These are phyloP conservation scores for Diachasmimorpha longicaudata DNA, from an alignment of 1,140 invertebrate genomes.

Conservation along the genomic window DNA sequence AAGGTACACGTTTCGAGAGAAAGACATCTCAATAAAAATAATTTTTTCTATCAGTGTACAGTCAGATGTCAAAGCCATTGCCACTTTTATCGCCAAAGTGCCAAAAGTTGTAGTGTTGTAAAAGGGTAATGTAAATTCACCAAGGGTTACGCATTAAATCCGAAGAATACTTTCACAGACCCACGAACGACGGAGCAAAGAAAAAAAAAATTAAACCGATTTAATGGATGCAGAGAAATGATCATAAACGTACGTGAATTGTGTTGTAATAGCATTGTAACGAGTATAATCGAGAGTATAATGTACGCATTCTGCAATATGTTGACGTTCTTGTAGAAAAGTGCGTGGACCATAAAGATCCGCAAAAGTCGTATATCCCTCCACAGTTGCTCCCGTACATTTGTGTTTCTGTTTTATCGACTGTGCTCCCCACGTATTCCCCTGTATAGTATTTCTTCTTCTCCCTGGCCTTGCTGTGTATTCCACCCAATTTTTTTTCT, in stretches of 20 bases:
- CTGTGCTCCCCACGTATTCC: neutral
- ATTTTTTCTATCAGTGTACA: no score
- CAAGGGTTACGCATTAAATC: neutral
- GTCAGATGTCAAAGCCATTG: no score
- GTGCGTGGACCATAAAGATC: neutral
- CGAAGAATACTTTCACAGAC: neutral
- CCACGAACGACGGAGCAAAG: neutral
- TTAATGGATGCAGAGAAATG: neutral
- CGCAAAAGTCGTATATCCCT: neutral
- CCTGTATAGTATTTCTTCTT: neutral
- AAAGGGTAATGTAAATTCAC: neutral
- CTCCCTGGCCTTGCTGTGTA: neutral
- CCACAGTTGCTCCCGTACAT: neutral
- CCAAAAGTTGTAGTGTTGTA: no score
- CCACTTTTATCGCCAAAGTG: no score
- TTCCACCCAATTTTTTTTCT: neutral
- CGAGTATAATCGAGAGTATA: constrained; percentile 12
- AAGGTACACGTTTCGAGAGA: no score
- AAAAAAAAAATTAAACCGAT: neutral
- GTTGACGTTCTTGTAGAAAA: neutral
- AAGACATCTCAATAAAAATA: no score
- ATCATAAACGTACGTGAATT: constrained; percentile 18
- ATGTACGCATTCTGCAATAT: constrained; percentile 13
- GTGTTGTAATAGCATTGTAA: constrained; percentile 30
- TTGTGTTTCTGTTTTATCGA: constrained; percentile 16